A percentile compares a stretch with the other conserved stretches of the same genome.
These are phyloP conservation scores for Peromyscus melanophrys DNA, from an alignment of 2,797 vertebrate species.

Conservation along the genomic window DNA sequence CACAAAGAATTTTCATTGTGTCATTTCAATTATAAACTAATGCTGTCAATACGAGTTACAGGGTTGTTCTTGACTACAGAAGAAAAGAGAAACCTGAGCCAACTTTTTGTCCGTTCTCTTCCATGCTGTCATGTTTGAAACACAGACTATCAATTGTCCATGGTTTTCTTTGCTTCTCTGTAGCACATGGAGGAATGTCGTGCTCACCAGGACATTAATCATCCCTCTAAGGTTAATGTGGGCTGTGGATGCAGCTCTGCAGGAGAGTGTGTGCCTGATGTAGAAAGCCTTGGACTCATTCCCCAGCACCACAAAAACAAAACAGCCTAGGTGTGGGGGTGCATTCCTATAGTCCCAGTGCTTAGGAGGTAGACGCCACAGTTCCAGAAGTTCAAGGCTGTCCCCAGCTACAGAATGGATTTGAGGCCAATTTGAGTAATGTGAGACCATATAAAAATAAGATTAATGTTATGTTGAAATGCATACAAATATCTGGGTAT, in stretches of 20 bases:
- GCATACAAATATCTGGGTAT: neutral
- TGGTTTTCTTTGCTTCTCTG: conserved; percentile 1
- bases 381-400: neutral
- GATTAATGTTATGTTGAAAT: neutral
- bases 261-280: neutral
- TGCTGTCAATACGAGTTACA: neutral
- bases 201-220: neutral
- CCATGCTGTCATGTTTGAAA: neutral
- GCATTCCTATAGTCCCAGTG: neutral
- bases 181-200: neutral
- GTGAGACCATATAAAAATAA: neutral
- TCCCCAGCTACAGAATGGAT: neutral
- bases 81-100: neutral
- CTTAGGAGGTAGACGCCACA: neutral
- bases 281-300: neutral
- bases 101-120: conserved; percentile 22
- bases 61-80: conserved; percentile 35
- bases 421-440: neutral
- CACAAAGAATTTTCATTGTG: conserved; percentile 44
- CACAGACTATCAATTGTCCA: neutral
- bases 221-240: neutral
- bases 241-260: neutral
- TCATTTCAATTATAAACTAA: conserved; percentile 57
- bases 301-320: neutral
- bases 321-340: too few relatives aligned